Base-by-base conservation (phyloP, 2,797 vertebrate genomes). In the Hippoglossus hippoglossus region DNA sequence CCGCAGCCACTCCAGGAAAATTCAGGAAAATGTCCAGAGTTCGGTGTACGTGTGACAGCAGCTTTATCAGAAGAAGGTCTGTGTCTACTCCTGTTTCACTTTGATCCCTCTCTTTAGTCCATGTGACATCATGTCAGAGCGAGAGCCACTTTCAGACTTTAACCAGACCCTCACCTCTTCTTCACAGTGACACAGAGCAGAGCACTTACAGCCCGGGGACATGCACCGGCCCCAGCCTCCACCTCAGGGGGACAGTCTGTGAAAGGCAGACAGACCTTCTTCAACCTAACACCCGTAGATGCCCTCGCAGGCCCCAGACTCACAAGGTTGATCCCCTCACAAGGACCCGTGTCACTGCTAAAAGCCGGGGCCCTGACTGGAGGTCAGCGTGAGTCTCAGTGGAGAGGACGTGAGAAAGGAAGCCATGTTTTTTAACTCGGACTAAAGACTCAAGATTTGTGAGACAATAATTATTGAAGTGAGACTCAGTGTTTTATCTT, bases 331-430 rank as follows among this genome's bases (percentile, higher is more conserved):
- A 24, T 69, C 66, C 73, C 74, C 53, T 71, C 26, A 15, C 64
- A 68, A 85, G 55, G 73, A 69, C 71, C 65, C 75, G 80, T 74
- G 73, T 86, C 71, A 81, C 78, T 60, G 83, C 71, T 92, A 89
- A 90, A 92, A 92, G 84, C 77, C 65, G 44, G 75, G 19, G 34
- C 22, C 68, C 75, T 76, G 58, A 85, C 65, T 71, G 63, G 73
- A 69, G 83, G 82, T 82, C 71, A 79, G 41, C 4, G 11, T 73
- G 63, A 46, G 36, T 71, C 51, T 82, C 66, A 49, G 54, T 3
- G 63, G 63, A 72, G n/a, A 60, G 36, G 44, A 69, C 52, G 60
- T 56, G 21, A 60, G 36, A 52, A 69, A 73, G 65, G 51, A 70
- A 62, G 5, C 5, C 9, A 22, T 44, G 59, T 65, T 55, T 34